Conservation (phyloP, 1,140 invertebrate species). For the Aphis gossypii region DNA sequence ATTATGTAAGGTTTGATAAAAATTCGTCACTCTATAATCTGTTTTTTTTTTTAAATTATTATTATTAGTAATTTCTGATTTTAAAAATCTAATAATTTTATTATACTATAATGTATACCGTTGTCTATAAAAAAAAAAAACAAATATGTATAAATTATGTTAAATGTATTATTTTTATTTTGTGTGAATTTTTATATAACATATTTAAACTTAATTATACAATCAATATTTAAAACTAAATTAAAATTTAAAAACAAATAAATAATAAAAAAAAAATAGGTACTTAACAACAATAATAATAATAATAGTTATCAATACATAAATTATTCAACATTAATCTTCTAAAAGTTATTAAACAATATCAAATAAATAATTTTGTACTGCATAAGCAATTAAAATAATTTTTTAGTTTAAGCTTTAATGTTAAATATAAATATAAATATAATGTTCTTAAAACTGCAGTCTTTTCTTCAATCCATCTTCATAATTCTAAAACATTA, state of each 20-base stretch:
- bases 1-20: neutral
- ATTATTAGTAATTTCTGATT: neutral
- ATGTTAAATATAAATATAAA: neutral
- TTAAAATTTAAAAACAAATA: neutral
- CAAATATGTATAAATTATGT: neutral
- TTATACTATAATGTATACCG: neutral
- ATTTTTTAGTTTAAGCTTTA: neutral
- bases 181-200: neutral
- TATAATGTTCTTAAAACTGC: neutral
- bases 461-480: neutral
- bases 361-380: neutral
- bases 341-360: neutral
- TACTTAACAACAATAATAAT: neutral
- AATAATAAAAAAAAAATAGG: neutral
- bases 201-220: neutral
- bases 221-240: neutral
- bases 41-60: neutral
- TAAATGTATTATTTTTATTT: neutral
- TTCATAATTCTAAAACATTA: neutral
- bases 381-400: neutral
- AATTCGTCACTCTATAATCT: neutral
- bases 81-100: neutral
- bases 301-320: too few relatives aligned
- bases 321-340: neutral
- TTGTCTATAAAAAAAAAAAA: neutral